Conservation (phyloP, 2,888 invertebrate genomes). For the Cerceris ruficornis region DNA sequence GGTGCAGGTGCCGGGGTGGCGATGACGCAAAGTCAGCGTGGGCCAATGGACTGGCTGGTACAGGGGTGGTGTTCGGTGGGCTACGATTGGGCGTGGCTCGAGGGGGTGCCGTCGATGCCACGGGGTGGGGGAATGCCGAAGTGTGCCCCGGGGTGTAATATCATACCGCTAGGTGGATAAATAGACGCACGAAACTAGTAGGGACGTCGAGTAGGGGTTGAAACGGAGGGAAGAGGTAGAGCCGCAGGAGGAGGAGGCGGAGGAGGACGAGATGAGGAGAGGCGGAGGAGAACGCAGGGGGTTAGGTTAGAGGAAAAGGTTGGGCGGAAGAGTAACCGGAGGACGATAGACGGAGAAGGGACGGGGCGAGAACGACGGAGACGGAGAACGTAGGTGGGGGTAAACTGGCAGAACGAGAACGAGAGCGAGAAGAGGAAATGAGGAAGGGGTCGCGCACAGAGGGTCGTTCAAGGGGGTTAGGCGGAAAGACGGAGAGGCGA, state of each 20-base stretch:
- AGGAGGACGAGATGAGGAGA: constrained; percentile 5
- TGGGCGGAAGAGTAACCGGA: constrained; percentile 44
- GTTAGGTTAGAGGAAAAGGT: constrained; percentile 31
- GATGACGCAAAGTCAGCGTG: constrained; percentile 78
- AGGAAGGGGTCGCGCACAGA: constrained; percentile 59
- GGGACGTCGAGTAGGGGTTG: constrained; percentile 42
- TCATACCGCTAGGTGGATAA: constrained; percentile 81
- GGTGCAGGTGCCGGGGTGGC: constrained; percentile 69
- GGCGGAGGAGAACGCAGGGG: constrained; percentile 24
- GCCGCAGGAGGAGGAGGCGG: constrained; percentile 36
- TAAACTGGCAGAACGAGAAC: neutral
- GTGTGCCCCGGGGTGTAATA: constrained; percentile 80
- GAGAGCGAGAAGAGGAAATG: constrained; percentile 39
- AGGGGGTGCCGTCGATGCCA: constrained; percentile 38
- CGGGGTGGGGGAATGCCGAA: constrained; percentile 65
- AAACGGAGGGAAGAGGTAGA: constrained; percentile 53
- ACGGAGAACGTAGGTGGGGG: neutral
- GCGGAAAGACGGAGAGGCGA: constrained; percentile 47
- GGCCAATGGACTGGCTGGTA: constrained; percentile 79
- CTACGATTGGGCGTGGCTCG: constrained; percentile 77
- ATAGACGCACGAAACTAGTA: constrained; percentile 75
- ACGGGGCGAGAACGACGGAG: neutral
- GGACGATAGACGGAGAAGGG: constrained; percentile 20
- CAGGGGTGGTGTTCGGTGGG: constrained; percentile 69
- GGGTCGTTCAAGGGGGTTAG: constrained; percentile 62